Evolutionary conservation across 2,888 invertebrate species (phyloP).

Genomic region (Smittia sp.): DNA sequence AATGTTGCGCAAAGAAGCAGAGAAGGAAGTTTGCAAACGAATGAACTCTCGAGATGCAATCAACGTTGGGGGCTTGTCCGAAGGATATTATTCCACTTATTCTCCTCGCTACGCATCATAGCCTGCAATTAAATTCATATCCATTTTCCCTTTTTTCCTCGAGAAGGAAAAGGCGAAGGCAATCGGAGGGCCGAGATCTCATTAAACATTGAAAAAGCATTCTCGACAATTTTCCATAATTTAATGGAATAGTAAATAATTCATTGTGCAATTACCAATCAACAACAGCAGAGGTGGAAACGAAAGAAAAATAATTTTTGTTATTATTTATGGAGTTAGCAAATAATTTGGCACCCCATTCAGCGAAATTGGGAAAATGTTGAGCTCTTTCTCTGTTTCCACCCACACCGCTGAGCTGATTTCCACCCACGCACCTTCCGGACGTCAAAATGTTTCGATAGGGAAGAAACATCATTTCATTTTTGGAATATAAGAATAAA

Average conservation of each 20-base stretch:
- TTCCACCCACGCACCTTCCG: background rate
- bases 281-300: slow-evolving; percentile 19
- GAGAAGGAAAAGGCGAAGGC: background rate
- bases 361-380: background rate
- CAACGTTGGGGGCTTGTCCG: background rate
- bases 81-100: slow-evolving; percentile 25
- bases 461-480: slow-evolving; percentile 7
- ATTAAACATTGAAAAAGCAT: slow-evolving; percentile 29
- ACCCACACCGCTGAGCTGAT: too few species aligned
- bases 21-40: background rate
- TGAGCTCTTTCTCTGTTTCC: background rate
- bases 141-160: background rate
- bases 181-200: slow-evolving; percentile 2
- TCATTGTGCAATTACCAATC: slow-evolving; percentile 38
- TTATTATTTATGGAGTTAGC: slow-evolving; percentile 31
- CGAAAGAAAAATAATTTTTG: background rate
- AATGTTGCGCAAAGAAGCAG: background rate
- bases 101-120: slow-evolving; percentile 21
- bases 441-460: background rate
- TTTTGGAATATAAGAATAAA: background rate
- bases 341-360: slow-evolving; percentile 29
- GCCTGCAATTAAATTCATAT: slow-evolving; percentile 35
- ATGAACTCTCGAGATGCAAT: background rate
- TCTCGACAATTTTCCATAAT: slow-evolving; percentile 26
- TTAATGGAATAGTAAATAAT: slow-evolving; percentile 39